Conservation (phyloP, 2,888 invertebrate genomes). For the Ramazzottius varieornatus region DNA sequence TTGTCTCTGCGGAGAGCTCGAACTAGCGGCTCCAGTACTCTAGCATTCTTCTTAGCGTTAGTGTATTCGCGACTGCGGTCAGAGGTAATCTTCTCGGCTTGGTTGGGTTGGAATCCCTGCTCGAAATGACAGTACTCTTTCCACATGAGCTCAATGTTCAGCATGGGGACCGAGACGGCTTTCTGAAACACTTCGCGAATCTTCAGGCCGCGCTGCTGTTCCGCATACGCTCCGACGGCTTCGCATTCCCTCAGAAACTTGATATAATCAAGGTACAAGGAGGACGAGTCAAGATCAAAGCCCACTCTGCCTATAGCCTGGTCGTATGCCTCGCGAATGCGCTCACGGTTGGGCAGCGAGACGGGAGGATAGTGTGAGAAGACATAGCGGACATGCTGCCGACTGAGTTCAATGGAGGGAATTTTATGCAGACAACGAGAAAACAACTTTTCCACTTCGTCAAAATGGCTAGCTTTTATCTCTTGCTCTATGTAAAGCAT, state of each 20-base stretch:
- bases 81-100: conserved; percentile 89
- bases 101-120: conserved; percentile 57
- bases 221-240: conserved; percentile 91
- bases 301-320: conserved; percentile 97
- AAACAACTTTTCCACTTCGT: neutral
- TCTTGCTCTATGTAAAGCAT: neutral
- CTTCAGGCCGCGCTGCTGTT: conserved; percentile 95
- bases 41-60: conserved; percentile 82
- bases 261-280: conserved; percentile 93
- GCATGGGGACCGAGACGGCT: conserved; percentile 82
- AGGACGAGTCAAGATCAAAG: conserved; percentile 83
- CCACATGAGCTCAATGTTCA: conserved; percentile 71
- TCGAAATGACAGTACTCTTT: conserved; percentile 94
- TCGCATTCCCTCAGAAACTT: conserved; percentile 53
- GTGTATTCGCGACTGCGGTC: conserved; percentile 88
- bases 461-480: neutral
- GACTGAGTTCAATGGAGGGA: neutral
- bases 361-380: neutral
- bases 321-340: conserved; percentile 97
- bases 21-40: conserved; percentile 78
- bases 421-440: neutral
- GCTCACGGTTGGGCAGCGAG: conserved; percentile 41
- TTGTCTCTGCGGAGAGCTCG: conserved; percentile 78
- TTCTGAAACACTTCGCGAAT: conserved; percentile 87
- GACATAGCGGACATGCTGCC: neutral